Base-by-base conservation (phyloP, 2,888 invertebrate species). In the Diaphora mendica region DNA sequence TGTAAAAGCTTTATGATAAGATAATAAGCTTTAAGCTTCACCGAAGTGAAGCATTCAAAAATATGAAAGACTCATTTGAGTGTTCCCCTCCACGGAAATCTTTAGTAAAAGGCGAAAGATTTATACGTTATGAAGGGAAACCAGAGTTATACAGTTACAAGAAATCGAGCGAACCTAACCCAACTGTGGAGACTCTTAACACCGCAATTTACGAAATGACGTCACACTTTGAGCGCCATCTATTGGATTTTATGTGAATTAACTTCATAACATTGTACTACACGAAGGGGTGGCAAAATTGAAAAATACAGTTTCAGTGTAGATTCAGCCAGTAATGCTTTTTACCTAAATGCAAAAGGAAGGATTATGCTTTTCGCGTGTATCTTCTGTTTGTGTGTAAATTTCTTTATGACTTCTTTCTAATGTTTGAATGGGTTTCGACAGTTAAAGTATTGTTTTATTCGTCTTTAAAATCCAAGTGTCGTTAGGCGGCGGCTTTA, bases 51-150 rank as follows among this genome's bases (percentile, higher is more conserved):
- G 11, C 51, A n/a, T 55, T 55, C 51, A 55, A 91, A 91, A 89
- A 88, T 81, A 68, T 44, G 64, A 74, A 74, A 96, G 96, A 97
- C 97, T 97, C 97, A 97, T 97, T 96, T 96, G 96, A 96, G 96
- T 97, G 97, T 95, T 95, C 97, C 97, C 96, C 97, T 96, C 97
- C 97, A 97, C 97, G 97, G 97, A 97, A 97, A 97, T 97, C 97
- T 97, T 97, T 97, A 97, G 97, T 97, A 97, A 97, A 97, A 97
- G 97, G 97, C 97, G 97, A 97, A 97, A 97, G 97, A 97, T 97
- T 97, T 97, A 96, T 96, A 90, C 96, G 97, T 96, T 91, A 92
- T 96, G 97, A 96, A 96, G 96, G 96, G 96, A 96, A 96, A 95
- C 96, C 96, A 96, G 96, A 51, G 51, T 23, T 51, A 51, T 4